Percentiles rank a stretch among this genome's conserved stretches.
Evolutionary conservation across 1,140 invertebrate genomes (phyloP).

Genomic region (Atopsyche davidsoni): DNA sequence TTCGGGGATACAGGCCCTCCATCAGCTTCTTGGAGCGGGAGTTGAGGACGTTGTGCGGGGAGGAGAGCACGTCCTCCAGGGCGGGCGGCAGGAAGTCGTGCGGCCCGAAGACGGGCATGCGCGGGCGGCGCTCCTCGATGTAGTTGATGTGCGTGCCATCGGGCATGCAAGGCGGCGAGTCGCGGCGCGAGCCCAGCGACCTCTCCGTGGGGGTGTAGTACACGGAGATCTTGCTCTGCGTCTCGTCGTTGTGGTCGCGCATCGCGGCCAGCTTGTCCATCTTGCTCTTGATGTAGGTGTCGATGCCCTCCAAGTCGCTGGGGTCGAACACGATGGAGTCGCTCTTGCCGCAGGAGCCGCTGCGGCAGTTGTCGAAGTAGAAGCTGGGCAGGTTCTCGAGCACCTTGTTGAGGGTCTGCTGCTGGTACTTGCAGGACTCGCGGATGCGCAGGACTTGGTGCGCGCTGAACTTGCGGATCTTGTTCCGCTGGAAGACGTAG

Average conservation of each 20-base stretch:
- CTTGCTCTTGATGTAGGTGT: constrained; percentile 61
- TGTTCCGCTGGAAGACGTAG: constrained; percentile 90
- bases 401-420: constrained; percentile 89
- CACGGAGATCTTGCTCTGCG: constrained; percentile 62
- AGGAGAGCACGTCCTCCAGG: constrained; percentile 28
- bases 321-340: constrained; percentile 71
- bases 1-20: constrained; percentile 10
- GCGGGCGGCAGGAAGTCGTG: constrained; percentile 36
- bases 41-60: constrained; percentile 16
- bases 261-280: constrained; percentile 48
- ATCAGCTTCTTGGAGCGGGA: constrained; percentile 15
- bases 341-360: constrained; percentile 73
- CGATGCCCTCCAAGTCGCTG: constrained; percentile 52
- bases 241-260: constrained; percentile 42
- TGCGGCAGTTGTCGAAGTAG: constrained; percentile 88
- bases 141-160: constrained; percentile 57
- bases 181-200: constrained; percentile 39
- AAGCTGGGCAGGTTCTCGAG: constrained; percentile 88
- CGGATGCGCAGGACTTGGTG: constrained; percentile 82
- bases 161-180: constrained; percentile 36
- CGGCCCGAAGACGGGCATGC: constrained; percentile 28
- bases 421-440: constrained; percentile 92
- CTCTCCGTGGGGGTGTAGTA: constrained; percentile 76
- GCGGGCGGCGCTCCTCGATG: constrained; percentile 47
- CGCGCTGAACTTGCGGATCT: constrained; percentile 89